Conservation (phyloP, 2,888 invertebrate species). For the Chrysopilus asiliformis region DNA sequence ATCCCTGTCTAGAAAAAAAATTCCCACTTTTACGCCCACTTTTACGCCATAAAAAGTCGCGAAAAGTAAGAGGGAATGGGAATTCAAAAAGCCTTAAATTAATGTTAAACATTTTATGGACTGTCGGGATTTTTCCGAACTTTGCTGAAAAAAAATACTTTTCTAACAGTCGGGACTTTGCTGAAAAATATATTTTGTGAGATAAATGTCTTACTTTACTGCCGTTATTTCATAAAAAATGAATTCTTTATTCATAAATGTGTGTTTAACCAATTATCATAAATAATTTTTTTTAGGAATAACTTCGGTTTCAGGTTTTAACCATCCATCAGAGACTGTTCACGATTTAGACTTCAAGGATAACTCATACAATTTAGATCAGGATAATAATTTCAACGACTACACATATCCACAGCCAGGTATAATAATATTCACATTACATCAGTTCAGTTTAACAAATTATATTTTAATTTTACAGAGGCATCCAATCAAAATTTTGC, state of each 20-base stretch:
- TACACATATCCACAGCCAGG: conserved; percentile 26
- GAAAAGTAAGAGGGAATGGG: too few relatives aligned
- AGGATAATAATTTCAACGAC: conserved; percentile 24
- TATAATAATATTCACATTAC: neutral
- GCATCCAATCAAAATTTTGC: conserved; percentile 25
- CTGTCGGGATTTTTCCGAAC: too few relatives aligned
- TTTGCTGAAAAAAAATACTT: too few relatives aligned
- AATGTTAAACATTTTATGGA: too few relatives aligned
- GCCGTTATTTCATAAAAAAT: too few relatives aligned
- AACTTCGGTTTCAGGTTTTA: conserved; percentile 29
- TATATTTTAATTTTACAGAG: conserved; percentile 33
- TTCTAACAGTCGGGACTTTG: too few relatives aligned
- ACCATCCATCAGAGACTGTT: conserved; percentile 36
- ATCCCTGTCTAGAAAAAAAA: too few relatives aligned
- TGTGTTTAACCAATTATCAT: conserved; percentile 1
- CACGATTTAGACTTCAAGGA: conserved; percentile 69
- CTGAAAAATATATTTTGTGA: too few relatives aligned
- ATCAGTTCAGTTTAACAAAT: neutral
- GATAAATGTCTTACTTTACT: too few relatives aligned
- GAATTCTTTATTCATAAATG: neutral
- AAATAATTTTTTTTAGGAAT: conserved; percentile 22
- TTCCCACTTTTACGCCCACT: too few relatives aligned
- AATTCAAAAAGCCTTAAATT: too few relatives aligned
- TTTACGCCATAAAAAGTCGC: too few relatives aligned
- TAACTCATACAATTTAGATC: conserved; percentile 41